phyloP scores from a whole-genome alignment of 2,113 vertebrate species.

The Tetraodon nigroviridis region DNA sequence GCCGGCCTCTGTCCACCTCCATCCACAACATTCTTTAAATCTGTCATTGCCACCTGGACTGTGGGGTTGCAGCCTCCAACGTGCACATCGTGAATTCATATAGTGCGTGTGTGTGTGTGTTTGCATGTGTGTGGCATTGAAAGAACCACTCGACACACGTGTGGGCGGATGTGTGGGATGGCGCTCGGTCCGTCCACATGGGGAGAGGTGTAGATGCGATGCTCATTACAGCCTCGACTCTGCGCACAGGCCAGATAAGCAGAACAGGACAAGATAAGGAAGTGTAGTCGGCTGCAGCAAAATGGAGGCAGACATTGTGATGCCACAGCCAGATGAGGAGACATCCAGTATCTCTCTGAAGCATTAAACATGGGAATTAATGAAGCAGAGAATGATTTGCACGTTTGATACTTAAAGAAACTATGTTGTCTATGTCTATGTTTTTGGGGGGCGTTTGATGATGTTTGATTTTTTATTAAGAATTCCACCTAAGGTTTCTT shows the following conservation, averaged over 20 bases:
- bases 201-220: constrained; percentile 62
- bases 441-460: too few species aligned
- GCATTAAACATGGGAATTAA: constrained; percentile 3
- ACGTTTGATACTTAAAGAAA: too few species aligned
- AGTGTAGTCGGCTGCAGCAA: constrained; percentile 40
- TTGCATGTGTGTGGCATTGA: constrained; percentile 4
- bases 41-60: constrained; percentile 90
- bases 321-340: constrained; percentile 41
- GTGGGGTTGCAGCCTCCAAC: constrained; percentile 50
- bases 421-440: too few species aligned
- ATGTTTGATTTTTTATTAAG: not conserved
- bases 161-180: constrained; percentile 77
- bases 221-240: constrained; percentile 60
- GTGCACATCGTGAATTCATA: constrained; percentile 42
- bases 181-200: constrained; percentile 74
- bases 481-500: not conserved
- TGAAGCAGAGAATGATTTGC: not conserved
- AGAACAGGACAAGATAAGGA: constrained; percentile 76
- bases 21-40: constrained; percentile 98
- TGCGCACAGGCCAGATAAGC: constrained; percentile 75
- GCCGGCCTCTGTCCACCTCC: constrained; percentile 87
- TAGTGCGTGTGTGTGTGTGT: constrained; percentile 17
- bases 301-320: constrained; percentile 55
- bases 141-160: constrained; percentile 29
- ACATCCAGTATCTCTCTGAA: constrained; percentile 4